Evolutionary conservation across 2,888 invertebrate genomes (phyloP).

Genomic region (Lasioglossum zephyrum): DNA sequence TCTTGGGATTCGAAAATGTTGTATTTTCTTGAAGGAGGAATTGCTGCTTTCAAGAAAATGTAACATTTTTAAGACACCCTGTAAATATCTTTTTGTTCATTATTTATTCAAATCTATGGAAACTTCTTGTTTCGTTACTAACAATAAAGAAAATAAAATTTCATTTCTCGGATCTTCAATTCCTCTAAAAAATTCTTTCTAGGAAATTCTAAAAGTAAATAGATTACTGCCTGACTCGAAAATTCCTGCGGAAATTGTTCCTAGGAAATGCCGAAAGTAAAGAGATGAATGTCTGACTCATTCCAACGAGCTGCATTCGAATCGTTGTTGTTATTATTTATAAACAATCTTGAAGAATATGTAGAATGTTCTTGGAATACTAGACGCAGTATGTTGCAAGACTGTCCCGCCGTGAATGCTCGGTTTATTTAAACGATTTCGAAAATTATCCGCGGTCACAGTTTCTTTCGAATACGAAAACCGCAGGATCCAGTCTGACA

Average conservation of each 20-base stretch:
- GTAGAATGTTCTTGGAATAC: background rate
- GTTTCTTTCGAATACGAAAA: background rate
- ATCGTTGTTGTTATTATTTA: background rate
- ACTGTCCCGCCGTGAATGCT: background rate
- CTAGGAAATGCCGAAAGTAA: background rate
- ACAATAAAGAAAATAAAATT: no score
- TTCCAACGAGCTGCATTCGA: background rate
- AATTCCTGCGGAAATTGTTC: background rate
- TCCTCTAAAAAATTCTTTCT: background rate
- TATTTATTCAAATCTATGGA: no score
- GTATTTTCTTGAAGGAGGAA: no score
- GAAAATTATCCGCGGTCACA: background rate
- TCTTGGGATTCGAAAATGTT: no score
- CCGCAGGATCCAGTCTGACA: conserved; percentile 8
- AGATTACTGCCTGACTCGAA: background rate
- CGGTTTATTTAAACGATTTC: conserved; percentile 5
- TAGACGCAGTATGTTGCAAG: background rate
- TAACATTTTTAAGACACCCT: no score
- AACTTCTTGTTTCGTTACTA: no score
- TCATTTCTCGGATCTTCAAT: no score
- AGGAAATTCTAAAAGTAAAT: background rate
- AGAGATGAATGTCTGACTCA: background rate
- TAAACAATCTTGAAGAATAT: background rate
- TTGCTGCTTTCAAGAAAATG: no score
- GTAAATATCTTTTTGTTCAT: no score